Conservation (phyloP, 2,113 vertebrate species). For the Ia io region DNA sequence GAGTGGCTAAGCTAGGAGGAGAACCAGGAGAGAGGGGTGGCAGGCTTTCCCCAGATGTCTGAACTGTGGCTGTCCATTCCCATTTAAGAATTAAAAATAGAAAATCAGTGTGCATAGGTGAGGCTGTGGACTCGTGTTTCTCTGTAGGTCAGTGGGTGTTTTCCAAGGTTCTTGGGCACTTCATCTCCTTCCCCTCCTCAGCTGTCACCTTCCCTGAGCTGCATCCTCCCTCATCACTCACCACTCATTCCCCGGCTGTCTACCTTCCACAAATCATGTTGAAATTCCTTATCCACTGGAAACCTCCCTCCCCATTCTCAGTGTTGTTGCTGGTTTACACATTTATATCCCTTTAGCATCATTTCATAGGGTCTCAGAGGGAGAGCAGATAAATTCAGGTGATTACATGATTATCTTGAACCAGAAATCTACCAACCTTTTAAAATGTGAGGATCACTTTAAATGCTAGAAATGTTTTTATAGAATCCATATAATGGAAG, state of each 20-base stretch:
- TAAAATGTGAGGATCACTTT: not conserved
- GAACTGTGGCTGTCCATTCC: not conserved
- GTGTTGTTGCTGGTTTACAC: not conserved
- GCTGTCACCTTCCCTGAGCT: not conserved
- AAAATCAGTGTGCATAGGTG: not conserved
- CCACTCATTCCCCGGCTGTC: not conserved
- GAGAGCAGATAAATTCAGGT: not conserved
- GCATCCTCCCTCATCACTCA: not conserved
- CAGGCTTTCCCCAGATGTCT: not conserved
- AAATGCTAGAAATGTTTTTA: conserved; percentile 17
- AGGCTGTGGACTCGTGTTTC: not conserved
- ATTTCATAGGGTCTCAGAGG: not conserved
- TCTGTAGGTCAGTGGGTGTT: not conserved
- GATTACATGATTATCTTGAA: not conserved
- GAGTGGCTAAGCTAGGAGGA: not conserved
- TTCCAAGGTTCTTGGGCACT: not conserved
- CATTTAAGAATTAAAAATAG: not conserved
- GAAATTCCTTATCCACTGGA: not conserved
- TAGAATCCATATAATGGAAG: not conserved
- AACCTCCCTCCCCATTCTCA: not conserved
- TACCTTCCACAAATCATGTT: not conserved
- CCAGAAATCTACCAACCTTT: not conserved
- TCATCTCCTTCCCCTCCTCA: not conserved
- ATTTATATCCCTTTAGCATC: not conserved
- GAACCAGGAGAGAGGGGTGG: not conserved